phyloP scores from a whole-genome alignment of 2,888 invertebrate genomes.

The Torymus auratus region DNA sequence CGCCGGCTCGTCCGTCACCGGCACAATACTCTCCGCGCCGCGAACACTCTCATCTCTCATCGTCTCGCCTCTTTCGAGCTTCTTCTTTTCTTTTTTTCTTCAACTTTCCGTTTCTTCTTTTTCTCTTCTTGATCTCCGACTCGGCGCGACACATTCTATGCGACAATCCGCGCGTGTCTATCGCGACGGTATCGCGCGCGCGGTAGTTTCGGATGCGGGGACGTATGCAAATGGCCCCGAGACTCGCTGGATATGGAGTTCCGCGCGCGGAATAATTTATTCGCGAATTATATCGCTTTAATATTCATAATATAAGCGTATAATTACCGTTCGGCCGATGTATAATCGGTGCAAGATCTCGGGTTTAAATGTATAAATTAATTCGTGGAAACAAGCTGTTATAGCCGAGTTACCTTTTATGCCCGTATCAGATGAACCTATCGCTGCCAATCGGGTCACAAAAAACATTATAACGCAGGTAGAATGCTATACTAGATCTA shows the following conservation, averaged over 20 bases:
- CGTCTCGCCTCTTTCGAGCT: slow-evolving; percentile 26
- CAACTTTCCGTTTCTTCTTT: neutral
- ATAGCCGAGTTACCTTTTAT: slow-evolving; percentile 1
- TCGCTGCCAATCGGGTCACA: neutral
- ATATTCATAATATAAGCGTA: slow-evolving; percentile 28
- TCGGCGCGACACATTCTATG: slow-evolving; percentile 12
- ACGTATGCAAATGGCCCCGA: slow-evolving; percentile 35
- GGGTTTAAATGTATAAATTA: slow-evolving; percentile 32
- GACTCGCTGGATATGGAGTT: slow-evolving; percentile 7
- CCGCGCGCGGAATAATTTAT: slow-evolving; percentile 17
- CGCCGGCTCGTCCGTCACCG: slow-evolving; percentile 48
- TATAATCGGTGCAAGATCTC: slow-evolving; percentile 48
- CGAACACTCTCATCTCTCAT: slow-evolving; percentile 51
- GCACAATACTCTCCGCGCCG: slow-evolving; percentile 22
- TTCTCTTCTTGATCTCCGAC: neutral
- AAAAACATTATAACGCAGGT: slow-evolving; percentile 1
- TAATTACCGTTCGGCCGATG: slow-evolving; percentile 22
- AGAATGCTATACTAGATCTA: neutral
- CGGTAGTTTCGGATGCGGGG: neutral
- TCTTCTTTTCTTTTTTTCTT: neutral
- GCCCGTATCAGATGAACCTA: neutral
- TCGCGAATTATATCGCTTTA: slow-evolving; percentile 31
- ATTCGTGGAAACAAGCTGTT: slow-evolving; percentile 30
- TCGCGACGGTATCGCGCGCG: slow-evolving; percentile 11
- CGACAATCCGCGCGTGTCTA: slow-evolving; percentile 16